These are phyloP conservation scores for Drosophila pseudoobscura DNA, from an alignment of 1,140 invertebrate genomes.

Conservation along the genomic window DNA sequence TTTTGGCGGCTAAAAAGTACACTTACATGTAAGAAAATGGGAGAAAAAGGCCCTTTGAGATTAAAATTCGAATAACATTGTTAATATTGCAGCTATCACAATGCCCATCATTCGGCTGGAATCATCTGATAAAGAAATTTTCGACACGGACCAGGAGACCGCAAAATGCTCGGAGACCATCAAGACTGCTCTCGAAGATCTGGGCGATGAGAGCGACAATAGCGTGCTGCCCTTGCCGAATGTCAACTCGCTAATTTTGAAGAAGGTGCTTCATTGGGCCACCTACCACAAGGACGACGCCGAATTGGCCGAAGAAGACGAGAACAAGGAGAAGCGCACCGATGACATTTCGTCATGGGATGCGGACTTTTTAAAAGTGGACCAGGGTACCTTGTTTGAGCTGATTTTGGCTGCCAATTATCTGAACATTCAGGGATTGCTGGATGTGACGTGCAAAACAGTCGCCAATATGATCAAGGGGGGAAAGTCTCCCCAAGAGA, in stretches of 20 bases:
- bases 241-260: constrained; percentile 98
- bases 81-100: constrained; percentile 69
- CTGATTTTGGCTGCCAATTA: constrained; percentile 98
- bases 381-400: constrained; percentile 99
- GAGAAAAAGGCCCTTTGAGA: constrained; percentile 1
- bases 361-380: constrained; percentile 98
- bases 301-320: constrained; percentile 96
- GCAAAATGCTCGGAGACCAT: constrained; percentile 99
- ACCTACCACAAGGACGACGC: constrained; percentile 96
- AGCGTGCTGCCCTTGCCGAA: constrained; percentile 98
- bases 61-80: constrained; percentile 8
- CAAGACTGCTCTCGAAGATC: constrained; percentile 98
- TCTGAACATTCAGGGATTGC: constrained; percentile 97
- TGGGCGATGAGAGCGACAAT: constrained; percentile 97
- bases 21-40: constrained; percentile 7
- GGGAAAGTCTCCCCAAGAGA: constrained; percentile 98
- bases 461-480: constrained; percentile 99
- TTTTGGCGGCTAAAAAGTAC: constrained; percentile 45
- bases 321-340: constrained; percentile 98
- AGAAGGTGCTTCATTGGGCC: constrained; percentile 98
- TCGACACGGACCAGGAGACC: constrained; percentile 98
- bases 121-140: constrained; percentile 97
- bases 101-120: constrained; percentile 95
- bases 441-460: constrained; percentile 99
- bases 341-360: constrained; percentile 99